Evolutionary conservation across 2,888 invertebrate genomes (phyloP), one percentile per base, ranked within the genome.

Genomic region (Drosophila antonietae): DNA sequence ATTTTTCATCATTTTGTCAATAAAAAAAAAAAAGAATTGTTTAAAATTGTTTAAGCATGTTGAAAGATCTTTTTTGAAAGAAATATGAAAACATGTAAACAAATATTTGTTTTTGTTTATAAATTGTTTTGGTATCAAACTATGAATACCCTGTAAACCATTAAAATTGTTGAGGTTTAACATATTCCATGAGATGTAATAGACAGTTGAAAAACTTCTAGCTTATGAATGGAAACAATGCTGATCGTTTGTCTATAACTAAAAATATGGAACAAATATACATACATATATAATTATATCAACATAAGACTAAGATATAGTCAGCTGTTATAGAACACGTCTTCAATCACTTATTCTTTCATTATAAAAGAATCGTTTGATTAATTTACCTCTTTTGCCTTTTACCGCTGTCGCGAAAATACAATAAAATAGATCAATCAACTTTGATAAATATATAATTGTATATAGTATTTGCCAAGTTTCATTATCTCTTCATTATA

Each of bases 371-470:
- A 33, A 33, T 12, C 12, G 12, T 18, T 51, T 51, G 49, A 33
- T 51, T 51, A 33, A 20, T 18, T 33, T 20, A 18, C 14, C 20
- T 51, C 20, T 3, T 18, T 18, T 18, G 3, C 14, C 2, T 14
- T 35, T 51, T 12, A 33, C 3, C 31, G 31, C 33, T 18, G 49
- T 51, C 49, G 10, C 31, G n/a, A 51, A 12, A 7, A 18, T 33
- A 51, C 33, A 51, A 33, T 51, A 1, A 20, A 35, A 51, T 20
- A 51, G 51, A 51, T 35, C 51, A 7, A 51, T 51, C 33, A 51
- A 35, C 20, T 14, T 7, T 14, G 33, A 2, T 18, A 35, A 51
- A 51, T 14, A 20, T 51, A 20, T 20, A 51, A 33, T 20, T 35
- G 33, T 20, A 51, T 51, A 7, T 20, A 35, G 12, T 35, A 33